Conservation (phyloP, 1,140 invertebrate species). For the Drosophila miranda region DNA sequence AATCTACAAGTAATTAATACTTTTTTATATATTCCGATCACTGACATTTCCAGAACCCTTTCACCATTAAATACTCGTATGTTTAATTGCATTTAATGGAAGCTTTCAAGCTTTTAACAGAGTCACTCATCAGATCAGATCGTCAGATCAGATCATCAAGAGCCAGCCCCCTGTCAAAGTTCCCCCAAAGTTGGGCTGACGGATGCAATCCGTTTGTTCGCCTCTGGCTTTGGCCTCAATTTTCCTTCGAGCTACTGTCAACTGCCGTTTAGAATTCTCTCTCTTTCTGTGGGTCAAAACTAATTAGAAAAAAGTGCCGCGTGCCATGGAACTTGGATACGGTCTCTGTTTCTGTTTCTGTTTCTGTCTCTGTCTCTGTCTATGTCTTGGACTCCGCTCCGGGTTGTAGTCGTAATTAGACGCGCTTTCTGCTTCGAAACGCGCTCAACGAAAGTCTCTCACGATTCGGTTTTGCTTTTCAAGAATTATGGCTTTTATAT, state of each 20-base stretch:
- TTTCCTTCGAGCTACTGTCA: constrained; percentile 34
- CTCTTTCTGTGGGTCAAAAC: constrained; percentile 8
- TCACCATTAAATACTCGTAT: no score
- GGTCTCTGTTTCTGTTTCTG: constrained; percentile 17
- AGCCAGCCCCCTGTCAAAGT: constrained; percentile 2
- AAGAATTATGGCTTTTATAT: constrained; percentile 59
- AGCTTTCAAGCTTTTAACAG: no score
- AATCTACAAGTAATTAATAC: no score
- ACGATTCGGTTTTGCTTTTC: constrained; percentile 50
- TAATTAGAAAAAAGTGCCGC: constrained; percentile 63
- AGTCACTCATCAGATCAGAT: no score
- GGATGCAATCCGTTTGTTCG: constrained; percentile 21
- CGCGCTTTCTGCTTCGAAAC: constrained; percentile 46
- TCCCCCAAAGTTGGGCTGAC: constrained; percentile 2
- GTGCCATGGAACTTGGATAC: constrained; percentile 28
- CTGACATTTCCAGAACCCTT: no score
- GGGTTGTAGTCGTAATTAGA: constrained; percentile 43
- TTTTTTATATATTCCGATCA: no score
- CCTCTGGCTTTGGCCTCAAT: constrained; percentile 39
- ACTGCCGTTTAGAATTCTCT: constrained; percentile 43
- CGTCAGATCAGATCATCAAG: not conserved
- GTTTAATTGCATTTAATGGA: no score
- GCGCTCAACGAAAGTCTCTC: constrained; percentile 59
- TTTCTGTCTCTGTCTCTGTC: not conserved
- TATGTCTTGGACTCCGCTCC: no score